Conservation (phyloP, 1,140 invertebrate genomes). For the Planococcus citri region DNA sequence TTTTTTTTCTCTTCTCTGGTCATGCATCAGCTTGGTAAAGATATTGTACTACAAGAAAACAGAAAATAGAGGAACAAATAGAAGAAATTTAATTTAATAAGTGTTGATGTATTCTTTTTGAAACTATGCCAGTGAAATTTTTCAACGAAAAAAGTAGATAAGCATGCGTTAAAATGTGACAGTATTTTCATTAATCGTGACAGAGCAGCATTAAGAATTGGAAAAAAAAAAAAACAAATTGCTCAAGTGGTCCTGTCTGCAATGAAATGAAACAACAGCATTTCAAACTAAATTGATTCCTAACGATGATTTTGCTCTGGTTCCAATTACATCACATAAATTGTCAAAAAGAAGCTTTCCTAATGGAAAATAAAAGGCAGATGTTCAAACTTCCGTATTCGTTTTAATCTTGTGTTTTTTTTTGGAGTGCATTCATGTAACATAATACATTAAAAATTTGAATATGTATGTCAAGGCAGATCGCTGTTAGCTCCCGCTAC, state of each 20-base stretch:
- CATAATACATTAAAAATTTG: no score
- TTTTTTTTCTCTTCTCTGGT: neutral
- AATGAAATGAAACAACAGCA: neutral
- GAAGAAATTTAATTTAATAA: neutral
- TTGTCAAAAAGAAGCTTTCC: no score
- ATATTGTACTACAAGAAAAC: neutral
- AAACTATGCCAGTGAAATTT: neutral
- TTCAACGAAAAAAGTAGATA: neutral
- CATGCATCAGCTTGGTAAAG: no score
- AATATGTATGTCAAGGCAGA: no score
- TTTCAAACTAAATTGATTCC: neutral
- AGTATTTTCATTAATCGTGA: constrained; percentile 7
- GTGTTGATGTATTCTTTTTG: neutral
- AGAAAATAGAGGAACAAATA: neutral
- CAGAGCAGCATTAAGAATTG: neutral
- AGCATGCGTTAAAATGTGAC: neutral
- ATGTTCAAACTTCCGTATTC: no score
- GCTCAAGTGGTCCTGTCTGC: neutral
- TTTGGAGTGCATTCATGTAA: no score
- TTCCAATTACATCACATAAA: no score
- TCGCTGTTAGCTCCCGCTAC: no score
- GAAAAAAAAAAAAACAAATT: neutral
- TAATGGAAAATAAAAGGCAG: no score
- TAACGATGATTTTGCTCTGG: no score
- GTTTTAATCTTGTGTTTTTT: no score